Evolutionary conservation across 2,888 invertebrate genomes (phyloP), one percentile per base, ranked within the genome.

Genomic region (Rhamnusium bicolor): DNA sequence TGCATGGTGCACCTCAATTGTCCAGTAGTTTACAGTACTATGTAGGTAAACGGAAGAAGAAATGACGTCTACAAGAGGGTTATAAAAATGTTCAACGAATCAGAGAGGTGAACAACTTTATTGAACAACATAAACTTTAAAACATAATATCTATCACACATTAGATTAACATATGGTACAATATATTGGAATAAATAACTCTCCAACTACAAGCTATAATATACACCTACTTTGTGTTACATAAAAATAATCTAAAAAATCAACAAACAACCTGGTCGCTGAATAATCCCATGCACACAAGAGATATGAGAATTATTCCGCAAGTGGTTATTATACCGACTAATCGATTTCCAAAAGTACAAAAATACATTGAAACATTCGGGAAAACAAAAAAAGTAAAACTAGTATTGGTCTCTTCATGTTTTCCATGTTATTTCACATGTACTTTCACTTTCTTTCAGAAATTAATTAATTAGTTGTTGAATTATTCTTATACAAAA

Each of bases 91-190:
- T 29, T 19, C 46, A 54, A 18, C 32, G 56, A 60, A 12, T 61
- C 76, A 82, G 85, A 86, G 86, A 87, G 86, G 87, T 86, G 86
- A 87, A 86, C 86, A 82, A 86, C 84, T 83, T 86, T 85, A 83
- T 85, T 85, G 82, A 85, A 84, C 84, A 85, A 86, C 85, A 86
- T 84, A 86, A 85, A 84, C 81, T 81, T 79, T 83, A 83, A 85
- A 75, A 86, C 84, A 85, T 81, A 85, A 85, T 67, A 67, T 80
- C 80, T 81, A 83, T 82, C 86, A 85, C 83, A 84, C 84, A 84
- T 84, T 82, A 85, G 84, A 84, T 83, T 85, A 87, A 85, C 84
- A 85, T 86, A 86, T 85, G 84, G 82, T 87, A 87, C 86, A 87
- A 83, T 85, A 86, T 81, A 85, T 83, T 85, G 85, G 84, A 84